These are phyloP conservation scores for Meloidogyne chitwoodi DNA, from an alignment of 1,140 invertebrate genomes.

Conservation along the genomic window DNA sequence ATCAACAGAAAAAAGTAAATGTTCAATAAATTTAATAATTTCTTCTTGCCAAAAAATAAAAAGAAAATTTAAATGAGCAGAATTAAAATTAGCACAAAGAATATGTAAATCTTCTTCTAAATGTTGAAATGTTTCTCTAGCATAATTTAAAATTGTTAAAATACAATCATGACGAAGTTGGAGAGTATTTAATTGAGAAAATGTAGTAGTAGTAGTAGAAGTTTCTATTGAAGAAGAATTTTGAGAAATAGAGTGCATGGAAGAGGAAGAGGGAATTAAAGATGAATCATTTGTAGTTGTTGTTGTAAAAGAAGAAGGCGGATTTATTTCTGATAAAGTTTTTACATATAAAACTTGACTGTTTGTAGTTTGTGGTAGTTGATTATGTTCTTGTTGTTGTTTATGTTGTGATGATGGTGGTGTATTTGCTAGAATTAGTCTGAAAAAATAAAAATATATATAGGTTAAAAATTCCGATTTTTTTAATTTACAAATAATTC, in stretches of 20 bases:
- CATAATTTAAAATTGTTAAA: conserved; percentile 33
- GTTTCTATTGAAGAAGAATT: neutral
- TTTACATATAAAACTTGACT: neutral
- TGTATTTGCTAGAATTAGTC: neutral
- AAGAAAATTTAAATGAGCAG: conserved; percentile 13
- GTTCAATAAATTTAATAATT: conserved; percentile 15
- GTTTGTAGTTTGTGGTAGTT: neutral
- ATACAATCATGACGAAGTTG: conserved; percentile 35
- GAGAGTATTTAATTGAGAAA: conserved; percentile 2
- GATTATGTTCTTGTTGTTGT: neutral
- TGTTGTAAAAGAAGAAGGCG: neutral
- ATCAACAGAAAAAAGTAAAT: conserved; percentile 17
- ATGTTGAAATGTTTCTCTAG: conserved; percentile 25
- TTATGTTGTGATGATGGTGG: neutral
- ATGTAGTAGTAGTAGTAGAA: neutral
- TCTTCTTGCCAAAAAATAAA: conserved; percentile 29
- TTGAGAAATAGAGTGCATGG: neutral
- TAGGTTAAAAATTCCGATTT: too few species aligned
- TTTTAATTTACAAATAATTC: neutral
- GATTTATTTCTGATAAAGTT: neutral
- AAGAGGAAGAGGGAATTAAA: neutral
- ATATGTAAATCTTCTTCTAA: conserved; percentile 35
- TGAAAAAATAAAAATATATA: neutral
- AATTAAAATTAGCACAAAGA: conserved; percentile 26
- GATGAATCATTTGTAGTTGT: neutral